phyloP scores from a whole-genome alignment of 92 coral and sea anemone species.

The Porites evermanni region DNA sequence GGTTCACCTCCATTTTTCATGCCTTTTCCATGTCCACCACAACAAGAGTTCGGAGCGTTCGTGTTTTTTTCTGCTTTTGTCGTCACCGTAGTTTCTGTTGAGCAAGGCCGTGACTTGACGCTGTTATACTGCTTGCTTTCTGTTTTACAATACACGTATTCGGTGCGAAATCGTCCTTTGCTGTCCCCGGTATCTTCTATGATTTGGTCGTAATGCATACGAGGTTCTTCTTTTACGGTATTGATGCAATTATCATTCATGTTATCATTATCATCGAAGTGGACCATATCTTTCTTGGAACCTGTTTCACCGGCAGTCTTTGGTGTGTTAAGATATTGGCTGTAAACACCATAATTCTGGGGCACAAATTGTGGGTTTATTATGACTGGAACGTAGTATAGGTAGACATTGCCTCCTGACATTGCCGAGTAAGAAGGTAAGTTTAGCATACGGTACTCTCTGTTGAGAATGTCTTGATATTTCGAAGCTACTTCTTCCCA shows the following conservation, averaged over 20 bases:
- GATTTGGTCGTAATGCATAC: not conserved
- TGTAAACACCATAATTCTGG: not conserved
- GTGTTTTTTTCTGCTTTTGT: not conserved
- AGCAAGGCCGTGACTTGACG: not conserved
- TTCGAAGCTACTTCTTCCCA: constrained; percentile 41
- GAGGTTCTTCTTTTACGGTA: constrained; percentile 22
- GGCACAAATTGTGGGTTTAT: not conserved
- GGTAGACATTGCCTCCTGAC: constrained; percentile 23
- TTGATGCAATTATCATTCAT: not conserved
- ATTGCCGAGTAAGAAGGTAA: constrained; percentile 22
- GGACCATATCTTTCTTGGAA: not conserved
- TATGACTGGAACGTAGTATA: constrained; percentile 46
- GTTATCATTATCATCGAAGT: constrained; percentile 5
- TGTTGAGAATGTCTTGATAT: constrained; percentile 42
- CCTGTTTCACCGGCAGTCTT: not conserved
- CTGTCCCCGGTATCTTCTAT: not conserved
- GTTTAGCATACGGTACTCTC: constrained; percentile 51
- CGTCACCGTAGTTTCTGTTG: not conserved
- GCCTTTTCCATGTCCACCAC: not conserved
- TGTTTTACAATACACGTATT: not conserved
- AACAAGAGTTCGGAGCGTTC: not conserved
- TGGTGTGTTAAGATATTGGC: not conserved
- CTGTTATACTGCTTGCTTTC: not conserved
- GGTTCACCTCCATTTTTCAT: not conserved
- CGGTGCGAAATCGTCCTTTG: not conserved